Base-by-base conservation (phyloP, 2,888 invertebrate species). In the Agelastica alni region DNA sequence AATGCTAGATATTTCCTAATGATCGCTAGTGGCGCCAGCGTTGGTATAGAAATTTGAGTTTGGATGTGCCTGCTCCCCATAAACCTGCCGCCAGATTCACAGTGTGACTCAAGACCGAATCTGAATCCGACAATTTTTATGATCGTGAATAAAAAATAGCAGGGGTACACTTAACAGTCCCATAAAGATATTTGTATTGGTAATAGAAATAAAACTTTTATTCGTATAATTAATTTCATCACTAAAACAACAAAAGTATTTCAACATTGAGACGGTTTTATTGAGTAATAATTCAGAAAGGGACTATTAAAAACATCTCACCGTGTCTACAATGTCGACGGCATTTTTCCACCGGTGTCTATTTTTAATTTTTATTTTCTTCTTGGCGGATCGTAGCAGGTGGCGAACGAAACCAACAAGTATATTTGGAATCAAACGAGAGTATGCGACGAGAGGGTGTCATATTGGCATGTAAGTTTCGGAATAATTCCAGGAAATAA, bases 211-310 rank as follows among this genome's bases (percentile, higher is more conserved):
- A 56, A 58, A 58, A 57, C 49, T 58, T 59, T 60, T 60, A 61
- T 59, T 61, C 51, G 49, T 58, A 56, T 60, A 61, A 61, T 61
- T 61, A 61, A 60, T 58, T 58, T 48, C 51, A 58, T 57, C 56
- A 57, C 52, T 54, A 48, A 56, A 61, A 63, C 63, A 61, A 59
- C 55, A 61, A 61, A 64, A 60, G 60, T 60, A 59, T 62, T 61
- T 65, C 62, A 63, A 60, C 61, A 58, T 43, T 53, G 49, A 54
- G 61, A 59, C 61, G 47, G 58, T 62, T 65, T 65, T 65, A 65
- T 65, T 55, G 62, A 13, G 56, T 53, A 55, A 64, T 65, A 65
- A 61, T 61, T 65, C 60, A 61, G 59, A 42, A 51, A 49, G 56
- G 57, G 43, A 55, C 62, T 56, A 62, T 62, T 61, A 62, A 62